Base-by-base conservation (phyloP, 2,113 vertebrate genomes). In the Phaethornis superciliosus region DNA sequence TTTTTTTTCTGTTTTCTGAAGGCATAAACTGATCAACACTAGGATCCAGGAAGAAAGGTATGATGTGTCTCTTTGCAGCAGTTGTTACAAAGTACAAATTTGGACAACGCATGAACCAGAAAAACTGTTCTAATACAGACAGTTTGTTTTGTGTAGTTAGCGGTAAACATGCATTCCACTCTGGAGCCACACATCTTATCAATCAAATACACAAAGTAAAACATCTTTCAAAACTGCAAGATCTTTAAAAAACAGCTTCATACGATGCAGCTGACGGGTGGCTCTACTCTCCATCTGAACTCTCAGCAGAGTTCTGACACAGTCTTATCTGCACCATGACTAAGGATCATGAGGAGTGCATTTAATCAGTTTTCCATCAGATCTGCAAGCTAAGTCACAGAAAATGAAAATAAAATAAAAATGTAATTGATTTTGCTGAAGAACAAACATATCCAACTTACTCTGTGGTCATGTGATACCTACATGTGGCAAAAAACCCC, bases 71-170 rank as follows among this genome's bases (percentile, higher is more conserved):
- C 67, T 32, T 63, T 55, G 40, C 42, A 77, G 75, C 33, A 65
- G 47, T 4, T 69, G 19, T 8, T 55, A 83, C 3, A 32, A 91
- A 70, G 28, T 30, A 80, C 42, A 60, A 35, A 54, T 28, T 5
- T 0, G 1, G 55, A 46, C 5, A 17, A 46, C 8, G 46, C 2
- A 7, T 1, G 17, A 82, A 83, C 5, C 18, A 59, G 18, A 19
- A 23, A 15, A 67, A 10, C 16, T 5, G 8, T 65, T 75, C 27
- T 21, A 64, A 74, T 7, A 33, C 26, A 69, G n/a, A 35, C 22
- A 23, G 15, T 33, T 30, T 44, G 32, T 46, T 27, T 55, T 17
- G 27, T 28, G 13, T 30, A 78, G 44, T 30, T 26, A 35, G 28
- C 1, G 2, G 11, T 21, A 58, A 51, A 28, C 7, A 40, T 1